Percentiles rank a stretch among this genome's conserved stretches.
These are phyloP conservation scores for Drosophila gaucha DNA, from an alignment of 2,888 invertebrate genomes.

Conservation along the genomic window DNA sequence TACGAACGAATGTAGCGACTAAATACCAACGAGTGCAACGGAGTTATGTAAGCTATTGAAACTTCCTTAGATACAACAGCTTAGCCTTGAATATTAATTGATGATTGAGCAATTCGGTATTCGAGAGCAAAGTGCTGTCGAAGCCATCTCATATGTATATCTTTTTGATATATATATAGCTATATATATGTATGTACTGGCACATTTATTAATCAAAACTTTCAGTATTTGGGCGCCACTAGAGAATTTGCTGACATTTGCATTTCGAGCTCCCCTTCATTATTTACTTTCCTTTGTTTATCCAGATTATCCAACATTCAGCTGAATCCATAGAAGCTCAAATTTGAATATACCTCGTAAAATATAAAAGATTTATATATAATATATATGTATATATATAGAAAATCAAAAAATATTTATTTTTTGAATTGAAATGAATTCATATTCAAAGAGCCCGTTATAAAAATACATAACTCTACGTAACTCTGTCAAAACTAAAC, in stretches of 20 bases:
- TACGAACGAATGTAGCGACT: too few relatives aligned
- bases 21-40: neutral
- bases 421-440: too few relatives aligned
- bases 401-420: too few relatives aligned
- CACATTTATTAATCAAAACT: neutral
- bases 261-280: conserved; percentile 4
- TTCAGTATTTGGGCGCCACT: conserved; percentile 12
- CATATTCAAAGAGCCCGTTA: too few relatives aligned
- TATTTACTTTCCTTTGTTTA: neutral
- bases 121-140: neutral
- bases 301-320: neutral
- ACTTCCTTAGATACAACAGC: neutral
- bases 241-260: conserved; percentile 8
- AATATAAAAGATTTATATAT: too few relatives aligned
- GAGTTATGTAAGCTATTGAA: neutral
- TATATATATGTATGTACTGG: neutral
- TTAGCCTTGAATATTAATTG: neutral
- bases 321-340: too few relatives aligned
- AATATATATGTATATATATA: too few relatives aligned
- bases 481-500: too few relatives aligned
- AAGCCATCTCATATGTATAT: neutral
- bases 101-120: neutral
- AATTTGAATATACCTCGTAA: too few relatives aligned
- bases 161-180: neutral
- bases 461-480: too few relatives aligned